Evolutionary conservation across 2,888 invertebrate species (phyloP).

Genomic region (Drosophila nr. medialis): DNA sequence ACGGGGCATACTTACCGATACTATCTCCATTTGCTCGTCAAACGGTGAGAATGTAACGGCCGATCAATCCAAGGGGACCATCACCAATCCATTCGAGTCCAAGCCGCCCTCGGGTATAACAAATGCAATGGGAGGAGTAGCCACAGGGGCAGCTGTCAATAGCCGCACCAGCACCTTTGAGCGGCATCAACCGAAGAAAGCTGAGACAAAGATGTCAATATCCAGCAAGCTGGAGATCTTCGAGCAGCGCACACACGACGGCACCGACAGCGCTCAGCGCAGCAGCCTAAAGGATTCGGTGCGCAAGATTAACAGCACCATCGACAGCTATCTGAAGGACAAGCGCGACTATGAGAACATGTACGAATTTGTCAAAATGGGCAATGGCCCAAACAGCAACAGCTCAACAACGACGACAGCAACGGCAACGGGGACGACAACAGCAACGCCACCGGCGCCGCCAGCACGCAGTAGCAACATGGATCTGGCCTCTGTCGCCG

Average conservation of each 20-base stretch:
- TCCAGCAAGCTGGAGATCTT: conserved; percentile 83
- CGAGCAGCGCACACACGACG: conserved; percentile 66
- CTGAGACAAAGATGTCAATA: conserved; percentile 77
- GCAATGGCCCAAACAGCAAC: conserved; percentile 34
- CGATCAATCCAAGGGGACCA: conserved; percentile 57
- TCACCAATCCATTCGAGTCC: conserved; percentile 57
- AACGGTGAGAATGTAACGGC: conserved; percentile 83
- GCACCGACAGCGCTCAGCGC: conserved; percentile 65
- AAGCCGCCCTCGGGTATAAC: conserved; percentile 32
- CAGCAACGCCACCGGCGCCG: conserved; percentile 79
- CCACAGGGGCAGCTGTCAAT: conserved; percentile 22
- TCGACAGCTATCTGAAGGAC: conserved; percentile 84
- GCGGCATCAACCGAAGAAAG: conserved; percentile 75
- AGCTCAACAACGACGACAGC: conserved; percentile 17
- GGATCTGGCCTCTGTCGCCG: conserved; percentile 59
- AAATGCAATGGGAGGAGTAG: conserved; percentile 1
- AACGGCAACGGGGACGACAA: conserved; percentile 28
- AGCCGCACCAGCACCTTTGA: conserved; percentile 83
- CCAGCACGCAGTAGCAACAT: conserved; percentile 78
- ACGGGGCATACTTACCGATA: conserved; percentile 83
- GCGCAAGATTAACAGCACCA: conserved; percentile 84
- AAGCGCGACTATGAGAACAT: conserved; percentile 84
- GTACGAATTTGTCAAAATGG: conserved; percentile 82
- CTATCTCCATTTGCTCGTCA: conserved; percentile 85
- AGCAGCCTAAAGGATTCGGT: conserved; percentile 84